A percentile compares a stretch with the other conserved stretches of the same genome.
These are phyloP conservation scores for Steatocranus sp. DNA, from an alignment of 2,797 vertebrate genomes.

Conservation along the genomic window DNA sequence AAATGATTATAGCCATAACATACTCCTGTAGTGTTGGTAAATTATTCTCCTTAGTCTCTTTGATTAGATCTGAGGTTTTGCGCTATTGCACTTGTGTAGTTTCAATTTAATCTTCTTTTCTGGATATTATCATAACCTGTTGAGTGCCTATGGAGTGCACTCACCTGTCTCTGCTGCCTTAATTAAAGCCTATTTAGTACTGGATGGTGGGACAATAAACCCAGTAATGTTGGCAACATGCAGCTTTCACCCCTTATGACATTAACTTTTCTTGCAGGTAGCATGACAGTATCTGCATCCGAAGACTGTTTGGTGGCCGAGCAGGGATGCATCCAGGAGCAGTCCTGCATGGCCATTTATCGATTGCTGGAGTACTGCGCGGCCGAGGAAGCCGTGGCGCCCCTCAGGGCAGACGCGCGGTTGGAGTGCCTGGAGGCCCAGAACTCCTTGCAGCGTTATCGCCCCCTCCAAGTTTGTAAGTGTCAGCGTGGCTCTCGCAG, in stretches of 20 bases:
- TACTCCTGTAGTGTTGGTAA: neutral
- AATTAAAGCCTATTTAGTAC: slow-evolving; percentile 8
- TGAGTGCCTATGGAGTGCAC: neutral
- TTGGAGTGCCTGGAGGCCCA: slow-evolving; percentile 81
- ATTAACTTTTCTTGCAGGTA: slow-evolving; percentile 41
- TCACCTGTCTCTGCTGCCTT: neutral
- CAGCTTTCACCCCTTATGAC: neutral
- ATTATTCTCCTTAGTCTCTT: neutral
- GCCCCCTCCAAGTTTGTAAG: slow-evolving; percentile 83
- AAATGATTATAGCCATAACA: neutral
- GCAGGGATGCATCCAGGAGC: slow-evolving; percentile 77
- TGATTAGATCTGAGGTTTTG: neutral
- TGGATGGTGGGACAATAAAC: neutral
- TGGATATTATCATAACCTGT: slow-evolving; percentile 5
- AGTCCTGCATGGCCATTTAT: slow-evolving; percentile 78
- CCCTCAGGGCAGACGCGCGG: slow-evolving; percentile 60
- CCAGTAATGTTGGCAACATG: neutral
- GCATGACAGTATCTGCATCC: slow-evolving; percentile 45
- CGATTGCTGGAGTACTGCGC: slow-evolving; percentile 79
- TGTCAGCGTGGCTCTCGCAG: slow-evolving; percentile 85
- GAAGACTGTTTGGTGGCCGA: slow-evolving; percentile 81
- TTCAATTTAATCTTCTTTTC: slow-evolving; percentile 4
- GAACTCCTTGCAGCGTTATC: slow-evolving; percentile 74
- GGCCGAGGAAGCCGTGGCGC: slow-evolving; percentile 65
- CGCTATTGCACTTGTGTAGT: slow-evolving; percentile 4